phyloP scores from a whole-genome alignment of 1,140 invertebrate species.

The Glomeris maerens region DNA sequence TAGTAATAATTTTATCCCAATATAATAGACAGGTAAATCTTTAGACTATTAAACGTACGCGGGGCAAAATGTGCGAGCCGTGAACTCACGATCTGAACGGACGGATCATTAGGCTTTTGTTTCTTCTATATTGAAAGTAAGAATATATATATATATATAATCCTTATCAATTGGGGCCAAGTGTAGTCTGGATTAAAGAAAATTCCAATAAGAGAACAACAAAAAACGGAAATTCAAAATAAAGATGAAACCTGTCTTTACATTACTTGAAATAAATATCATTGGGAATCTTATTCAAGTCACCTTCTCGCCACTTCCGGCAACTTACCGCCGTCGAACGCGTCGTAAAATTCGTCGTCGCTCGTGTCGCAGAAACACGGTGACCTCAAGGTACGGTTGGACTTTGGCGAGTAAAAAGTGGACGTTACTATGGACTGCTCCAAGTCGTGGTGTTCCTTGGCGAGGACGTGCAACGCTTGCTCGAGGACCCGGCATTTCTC shows the following conservation, averaged over 20 bases:
- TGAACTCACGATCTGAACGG: too few species aligned
- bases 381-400: conserved; percentile 26
- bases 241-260: conserved; percentile 5
- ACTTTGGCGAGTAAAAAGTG: conserved; percentile 18
- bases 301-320: conserved; percentile 1
- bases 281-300: neutral
- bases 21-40: too few species aligned
- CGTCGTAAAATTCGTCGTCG: conserved; percentile 52
- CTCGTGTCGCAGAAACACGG: conserved; percentile 44
- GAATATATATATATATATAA: too few species aligned
- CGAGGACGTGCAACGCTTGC: conserved; percentile 48
- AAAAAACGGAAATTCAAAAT: too few species aligned
- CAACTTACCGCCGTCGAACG: conserved; percentile 31
- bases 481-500: conserved; percentile 50
- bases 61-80: too few species aligned
- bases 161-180: too few species aligned
- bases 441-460: conserved; percentile 49
- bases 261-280: conserved; percentile 4
- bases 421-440: conserved; percentile 42
- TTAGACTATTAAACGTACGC: too few species aligned
- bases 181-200: too few species aligned
- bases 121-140: too few species aligned
- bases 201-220: too few species aligned
- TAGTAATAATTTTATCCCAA: too few species aligned
- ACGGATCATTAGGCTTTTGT: too few species aligned